Evolutionary conservation across 2,797 vertebrate genomes (phyloP), one percentile per base, ranked within the genome.

Genomic region (Periparus ater): DNA sequence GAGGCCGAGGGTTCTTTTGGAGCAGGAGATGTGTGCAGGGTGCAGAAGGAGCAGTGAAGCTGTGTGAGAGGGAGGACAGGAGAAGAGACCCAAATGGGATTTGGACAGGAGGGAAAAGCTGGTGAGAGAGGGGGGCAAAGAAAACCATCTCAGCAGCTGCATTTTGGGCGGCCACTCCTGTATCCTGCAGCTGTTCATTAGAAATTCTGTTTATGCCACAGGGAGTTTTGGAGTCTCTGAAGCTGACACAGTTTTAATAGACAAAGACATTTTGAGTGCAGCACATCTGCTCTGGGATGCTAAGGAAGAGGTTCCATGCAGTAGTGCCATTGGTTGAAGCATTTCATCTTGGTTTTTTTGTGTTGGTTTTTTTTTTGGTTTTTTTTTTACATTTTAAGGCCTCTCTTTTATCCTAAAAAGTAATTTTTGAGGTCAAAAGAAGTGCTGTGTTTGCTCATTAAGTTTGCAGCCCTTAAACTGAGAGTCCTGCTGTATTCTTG

Each of bases 201-300:
- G 89, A 87, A 83, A 96, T 93, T 95, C 93, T 93, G 90, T 92
- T 96, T 94, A 85, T 96, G 96, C 91, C 94, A 95, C 72, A 44
- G 93, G 93, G 93, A 93, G 67, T 89, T 95, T 77, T 62, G 90
- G 88, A 95, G 74, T 73, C 89, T 95, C 93, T 95, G 93, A 96
- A 96, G 91, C 95, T 92, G 91, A 95, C 94, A 91, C 87, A 93
- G 85, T 96, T 93, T 88, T 96, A 96, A 95, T 91, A 96, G 96
- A 95, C 91, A 95, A 94, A 95, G 95, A 91, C 95, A 78, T 96
- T 96, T 96, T 94, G 94, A 96, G 95, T 95, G 83, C 86, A 93
- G 88, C 75, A 89, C 93, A 97, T 95, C 95, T 95, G 89, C 88
- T 96, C 48, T 9, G 18, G 85, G 88, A 91, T 84, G 94, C 90